Evolutionary conservation across 2,888 invertebrate species (phyloP), one percentile per base, ranked within the genome.

Genomic region (Euplexia lucipara): DNA sequence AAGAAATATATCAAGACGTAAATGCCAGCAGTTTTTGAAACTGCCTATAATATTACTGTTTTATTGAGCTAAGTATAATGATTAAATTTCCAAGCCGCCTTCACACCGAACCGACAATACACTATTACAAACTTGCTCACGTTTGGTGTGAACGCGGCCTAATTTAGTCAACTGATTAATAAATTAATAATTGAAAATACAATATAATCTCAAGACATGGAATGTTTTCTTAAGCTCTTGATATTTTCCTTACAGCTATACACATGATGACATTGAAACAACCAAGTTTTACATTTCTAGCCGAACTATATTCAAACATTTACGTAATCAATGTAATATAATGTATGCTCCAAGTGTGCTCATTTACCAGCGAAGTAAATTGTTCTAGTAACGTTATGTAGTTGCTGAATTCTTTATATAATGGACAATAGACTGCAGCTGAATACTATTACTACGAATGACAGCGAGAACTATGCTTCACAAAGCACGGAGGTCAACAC

Each of bases 201-300:
- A 39, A 48, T 47, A 59, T 67, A 70, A 80, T 78, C 76, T 78
- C 76, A 76, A 49, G 26, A 47, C 57, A 44, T 71, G 81, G 81
- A 80, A 80, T 81, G 79, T 79, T 52, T 44, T 10, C 12, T 44
- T n/a, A n/a, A 44, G n/a, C 32, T 35, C 39, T 67, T 52, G 44
- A 61, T 49, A 64, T 56, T 48, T 48, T 37, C 57, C 53, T 57
- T 12, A 54, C 47, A 73, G 44, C 5, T 41, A 45, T 26, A 34
- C 49, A 39, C 7, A 22, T 37, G 37, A 32, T 47, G 35, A 42
- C 37, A 16, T 12, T n/a, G n/a, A 58, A 56, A 62, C 52, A 48
- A 56, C 42, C 52, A 58, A 67, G 9, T 53, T 58, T 52, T 48
- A 54, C 14, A 65, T 52, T 52, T 51, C 72, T 74, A 74, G 57